Percentiles rank a stretch among this genome's conserved stretches.
These are phyloP conservation scores for Coranthus polyacanthus DNA, from an alignment of 2,797 vertebrate species.

Conservation along the genomic window DNA sequence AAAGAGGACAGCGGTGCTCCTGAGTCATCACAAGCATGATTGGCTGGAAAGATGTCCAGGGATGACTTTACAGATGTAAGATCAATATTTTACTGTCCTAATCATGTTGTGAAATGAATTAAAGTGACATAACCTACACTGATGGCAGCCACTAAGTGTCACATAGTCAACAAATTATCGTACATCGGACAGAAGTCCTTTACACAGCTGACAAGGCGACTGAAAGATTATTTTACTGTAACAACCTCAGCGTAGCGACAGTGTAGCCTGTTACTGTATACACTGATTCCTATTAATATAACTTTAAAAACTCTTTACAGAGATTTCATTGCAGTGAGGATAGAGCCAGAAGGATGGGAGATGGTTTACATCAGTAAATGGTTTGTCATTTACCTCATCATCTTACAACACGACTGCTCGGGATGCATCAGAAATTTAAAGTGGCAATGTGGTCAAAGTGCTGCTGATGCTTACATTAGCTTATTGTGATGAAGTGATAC, in stretches of 20 bases:
- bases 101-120: too few relatives aligned
- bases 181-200: too few relatives aligned
- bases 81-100: too few relatives aligned
- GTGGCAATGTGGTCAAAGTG: conserved; percentile 2
- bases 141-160: too few relatives aligned
- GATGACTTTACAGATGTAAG: too few relatives aligned
- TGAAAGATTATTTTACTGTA: conserved; percentile 3
- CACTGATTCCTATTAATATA: background rate
- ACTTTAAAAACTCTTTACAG: background rate
- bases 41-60: too few relatives aligned
- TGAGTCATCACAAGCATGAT: too few relatives aligned
- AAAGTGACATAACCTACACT: too few relatives aligned
- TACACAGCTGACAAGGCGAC: background rate
- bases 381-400: conserved; percentile 1
- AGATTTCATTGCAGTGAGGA: background rate
- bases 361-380: background rate
- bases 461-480: conserved; percentile 22
- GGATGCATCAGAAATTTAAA: background rate
- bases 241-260: background rate
- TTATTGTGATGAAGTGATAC: conserved; percentile 6
- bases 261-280: background rate
- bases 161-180: too few relatives aligned
- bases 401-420: background rate
- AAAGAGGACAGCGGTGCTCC: too few relatives aligned
- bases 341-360: background rate